Evolutionary conservation across 1,140 invertebrate species (phyloP).

Genomic region (Hestina assimilis): DNA sequence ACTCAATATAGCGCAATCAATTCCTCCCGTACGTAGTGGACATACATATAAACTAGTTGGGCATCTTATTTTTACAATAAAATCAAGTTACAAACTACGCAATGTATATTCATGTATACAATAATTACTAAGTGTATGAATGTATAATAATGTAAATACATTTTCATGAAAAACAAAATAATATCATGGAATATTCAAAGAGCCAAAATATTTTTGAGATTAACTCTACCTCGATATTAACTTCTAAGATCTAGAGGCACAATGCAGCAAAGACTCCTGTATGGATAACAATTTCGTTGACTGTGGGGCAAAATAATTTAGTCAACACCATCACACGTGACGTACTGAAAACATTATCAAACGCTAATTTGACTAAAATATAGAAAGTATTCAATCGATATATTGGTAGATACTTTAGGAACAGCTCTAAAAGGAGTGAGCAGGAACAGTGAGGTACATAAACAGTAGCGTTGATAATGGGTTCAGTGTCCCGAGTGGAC

Average conservation of each 20-base stretch:
- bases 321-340: slow-evolving; percentile 55
- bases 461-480: slow-evolving; percentile 45
- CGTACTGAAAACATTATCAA: slow-evolving; percentile 48
- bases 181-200: slow-evolving; percentile 79
- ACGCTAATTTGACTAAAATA: slow-evolving; percentile 35
- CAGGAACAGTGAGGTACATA: not conserved
- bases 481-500: slow-evolving; percentile 45
- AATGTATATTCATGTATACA: slow-evolving; percentile 78
- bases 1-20: slow-evolving; percentile 40
- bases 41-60: slow-evolving; percentile 63
- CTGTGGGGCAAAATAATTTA: slow-evolving; percentile 66
- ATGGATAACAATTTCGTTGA: slow-evolving; percentile 79
- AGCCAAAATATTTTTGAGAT: slow-evolving; percentile 79
- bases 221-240: slow-evolving; percentile 78
- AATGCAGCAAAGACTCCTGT: slow-evolving; percentile 79
- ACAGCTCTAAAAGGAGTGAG: slow-evolving; percentile 5
- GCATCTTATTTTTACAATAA: slow-evolving; percentile 72
- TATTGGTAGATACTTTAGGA: slow-evolving; percentile 17
- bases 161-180: slow-evolving; percentile 77
- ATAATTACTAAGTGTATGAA: slow-evolving; percentile 76
- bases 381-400: slow-evolving; percentile 10
- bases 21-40: slow-evolving; percentile 53
- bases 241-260: slow-evolving; percentile 80
- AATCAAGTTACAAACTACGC: slow-evolving; percentile 76
- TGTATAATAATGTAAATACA: slow-evolving; percentile 78